These are phyloP conservation scores for Pyrocoelia pectoralis DNA, from an alignment of 2,888 invertebrate species.

Conservation along the genomic window DNA sequence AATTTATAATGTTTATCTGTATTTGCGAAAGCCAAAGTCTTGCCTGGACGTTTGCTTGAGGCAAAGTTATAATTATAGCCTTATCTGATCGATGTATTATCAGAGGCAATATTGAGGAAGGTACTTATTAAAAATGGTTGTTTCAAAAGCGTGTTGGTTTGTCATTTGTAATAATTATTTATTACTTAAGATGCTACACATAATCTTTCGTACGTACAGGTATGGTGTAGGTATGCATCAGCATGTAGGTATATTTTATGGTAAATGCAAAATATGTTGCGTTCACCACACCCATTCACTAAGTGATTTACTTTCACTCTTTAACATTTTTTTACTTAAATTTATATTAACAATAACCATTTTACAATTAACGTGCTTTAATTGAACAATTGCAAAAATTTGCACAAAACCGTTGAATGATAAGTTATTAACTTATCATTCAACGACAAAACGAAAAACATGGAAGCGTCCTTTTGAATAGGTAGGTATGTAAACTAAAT, in stretches of 20 bases:
- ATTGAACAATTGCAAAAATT: too few relatives aligned
- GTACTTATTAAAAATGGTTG: constrained; percentile 57
- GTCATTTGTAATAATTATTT: constrained; percentile 60
- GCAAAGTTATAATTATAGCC: constrained; percentile 49
- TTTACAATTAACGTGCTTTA: too few relatives aligned
- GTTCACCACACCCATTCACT: constrained; percentile 1
- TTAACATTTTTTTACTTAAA: neutral
- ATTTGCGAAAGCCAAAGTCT: constrained; percentile 34
- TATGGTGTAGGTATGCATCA: too few relatives aligned
- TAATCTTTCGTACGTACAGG: too few relatives aligned
- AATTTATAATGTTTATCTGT: constrained; percentile 42
- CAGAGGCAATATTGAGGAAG: constrained; percentile 52
- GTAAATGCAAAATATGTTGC: neutral
- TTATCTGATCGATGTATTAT: constrained; percentile 48
- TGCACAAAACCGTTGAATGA: too few relatives aligned
- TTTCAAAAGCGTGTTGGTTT: constrained; percentile 49
- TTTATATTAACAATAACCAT: too few relatives aligned
- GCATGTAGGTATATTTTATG: too few relatives aligned
- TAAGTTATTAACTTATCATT: too few relatives aligned
- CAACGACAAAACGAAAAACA: too few relatives aligned
- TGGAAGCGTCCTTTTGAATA: too few relatives aligned
- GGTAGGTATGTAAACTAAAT: too few relatives aligned
- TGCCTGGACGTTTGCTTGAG: constrained; percentile 37
- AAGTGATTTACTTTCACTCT: constrained; percentile 9
- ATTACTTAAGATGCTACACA: constrained; percentile 51